phyloP scores from a whole-genome alignment of 2,113 vertebrate species.

The Apeltes quadracus region DNA sequence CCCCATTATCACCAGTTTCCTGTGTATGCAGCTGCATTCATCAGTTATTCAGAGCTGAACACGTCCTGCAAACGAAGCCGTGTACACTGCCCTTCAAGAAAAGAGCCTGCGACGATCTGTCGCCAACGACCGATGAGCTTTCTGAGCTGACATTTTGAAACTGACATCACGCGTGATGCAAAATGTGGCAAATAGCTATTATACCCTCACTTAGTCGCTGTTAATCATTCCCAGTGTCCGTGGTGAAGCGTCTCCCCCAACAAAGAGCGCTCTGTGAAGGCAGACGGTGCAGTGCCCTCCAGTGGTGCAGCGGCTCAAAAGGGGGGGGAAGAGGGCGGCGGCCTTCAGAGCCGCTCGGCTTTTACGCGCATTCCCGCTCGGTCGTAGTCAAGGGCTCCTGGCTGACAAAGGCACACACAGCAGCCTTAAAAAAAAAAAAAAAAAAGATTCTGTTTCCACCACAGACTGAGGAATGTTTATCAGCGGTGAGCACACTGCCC shows the following conservation, averaged over 20 bases:
- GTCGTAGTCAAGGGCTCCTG: conserved; percentile 55
- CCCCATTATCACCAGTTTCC: background rate
- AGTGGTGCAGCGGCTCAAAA: conserved; percentile 69
- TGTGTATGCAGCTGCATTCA: background rate
- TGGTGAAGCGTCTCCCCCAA: conserved; percentile 36
- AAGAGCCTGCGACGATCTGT: background rate
- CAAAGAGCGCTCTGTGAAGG: conserved; percentile 65
- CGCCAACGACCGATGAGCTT: background rate
- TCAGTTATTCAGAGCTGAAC: background rate
- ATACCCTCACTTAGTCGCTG: conserved; percentile 12
- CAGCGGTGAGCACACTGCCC: conserved; percentile 73
- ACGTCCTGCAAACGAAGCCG: background rate
- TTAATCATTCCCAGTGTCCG: conserved; percentile 37
- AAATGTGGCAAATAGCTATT: conserved; percentile 19
- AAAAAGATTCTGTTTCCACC: conserved; percentile 64
- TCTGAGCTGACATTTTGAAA: background rate
- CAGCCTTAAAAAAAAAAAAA: conserved; percentile 51
- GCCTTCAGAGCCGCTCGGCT: conserved; percentile 37
- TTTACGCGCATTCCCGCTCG: conserved; percentile 56
- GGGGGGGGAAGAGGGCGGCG: background rate
- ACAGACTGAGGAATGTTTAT: conserved; percentile 80
- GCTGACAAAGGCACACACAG: conserved; percentile 75
- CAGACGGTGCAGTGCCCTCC: conserved; percentile 79
- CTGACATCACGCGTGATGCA: conserved; percentile 9
- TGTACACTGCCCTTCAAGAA: background rate